Percentiles rank a stretch among this genome's conserved stretches.
Conservation (phyloP, 2,797 vertebrate genomes). For the Tapirus indicus region DNA sequence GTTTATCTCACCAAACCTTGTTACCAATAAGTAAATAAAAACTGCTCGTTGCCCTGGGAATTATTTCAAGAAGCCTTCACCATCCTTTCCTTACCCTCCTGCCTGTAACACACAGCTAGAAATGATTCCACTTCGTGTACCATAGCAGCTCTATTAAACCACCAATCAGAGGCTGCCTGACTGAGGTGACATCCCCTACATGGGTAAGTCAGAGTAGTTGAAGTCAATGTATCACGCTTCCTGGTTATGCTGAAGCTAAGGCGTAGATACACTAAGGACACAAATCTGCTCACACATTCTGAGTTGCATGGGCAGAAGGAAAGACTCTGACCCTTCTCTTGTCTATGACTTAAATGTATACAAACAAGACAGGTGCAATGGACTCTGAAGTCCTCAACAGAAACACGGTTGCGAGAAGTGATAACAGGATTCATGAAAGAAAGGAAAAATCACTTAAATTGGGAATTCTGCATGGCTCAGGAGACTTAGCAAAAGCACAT, state of each 20-base stretch:
- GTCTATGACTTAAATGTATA: not conserved
- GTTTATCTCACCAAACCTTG: constrained; percentile 2
- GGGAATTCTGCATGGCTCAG: not conserved
- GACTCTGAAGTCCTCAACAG: not conserved
- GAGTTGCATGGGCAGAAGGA: not conserved
- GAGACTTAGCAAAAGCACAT: not conserved
- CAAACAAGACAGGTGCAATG: not conserved
- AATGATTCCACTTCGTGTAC: not conserved
- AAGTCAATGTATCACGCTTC: not conserved
- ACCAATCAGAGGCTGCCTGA: not conserved
- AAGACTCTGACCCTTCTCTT: not conserved
- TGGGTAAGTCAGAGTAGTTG: not conserved
- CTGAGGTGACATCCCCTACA: not conserved
- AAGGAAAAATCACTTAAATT: not conserved
- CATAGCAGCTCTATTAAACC: not conserved
- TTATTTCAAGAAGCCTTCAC: constrained; percentile 2
- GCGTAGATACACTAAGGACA: not conserved
- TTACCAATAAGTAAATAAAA: not conserved
- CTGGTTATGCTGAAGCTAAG: not conserved
- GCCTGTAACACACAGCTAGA: not conserved
- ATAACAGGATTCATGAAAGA: not conserved
- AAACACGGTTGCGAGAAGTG: not conserved
- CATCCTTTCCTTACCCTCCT: not conserved
- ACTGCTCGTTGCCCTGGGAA: not conserved
- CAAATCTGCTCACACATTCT: not conserved